These are phyloP conservation scores for Triplophysa dalaica DNA, from an alignment of 2,113 vertebrate species.

Conservation along the genomic window DNA sequence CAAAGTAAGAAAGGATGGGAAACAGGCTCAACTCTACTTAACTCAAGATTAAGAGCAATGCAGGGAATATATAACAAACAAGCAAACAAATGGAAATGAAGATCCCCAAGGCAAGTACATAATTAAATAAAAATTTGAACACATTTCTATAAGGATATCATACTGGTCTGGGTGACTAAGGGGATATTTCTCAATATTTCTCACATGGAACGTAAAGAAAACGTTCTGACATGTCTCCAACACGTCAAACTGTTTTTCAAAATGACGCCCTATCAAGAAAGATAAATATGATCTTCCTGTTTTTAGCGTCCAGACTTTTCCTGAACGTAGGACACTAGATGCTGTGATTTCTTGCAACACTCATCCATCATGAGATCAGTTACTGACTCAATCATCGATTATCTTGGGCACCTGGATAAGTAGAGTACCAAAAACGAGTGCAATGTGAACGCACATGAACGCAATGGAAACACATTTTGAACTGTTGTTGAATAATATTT, in stretches of 20 bases:
- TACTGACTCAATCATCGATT: slow-evolving; percentile 42
- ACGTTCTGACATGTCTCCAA: slow-evolving; percentile 48
- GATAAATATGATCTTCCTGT: slow-evolving; percentile 46
- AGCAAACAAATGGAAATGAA: background rate
- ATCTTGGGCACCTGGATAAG: slow-evolving; percentile 48
- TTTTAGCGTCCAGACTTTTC: slow-evolving; percentile 46
- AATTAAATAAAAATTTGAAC: background rate
- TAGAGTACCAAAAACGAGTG: slow-evolving; percentile 38
- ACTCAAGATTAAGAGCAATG: slow-evolving; percentile 6
- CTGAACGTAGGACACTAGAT: slow-evolving; percentile 40
- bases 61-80: background rate
- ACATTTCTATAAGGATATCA: too few species aligned
- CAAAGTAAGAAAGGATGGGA: background rate
- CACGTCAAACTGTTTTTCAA: slow-evolving; percentile 45
- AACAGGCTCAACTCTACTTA: background rate
- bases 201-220: slow-evolving; percentile 35
- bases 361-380: slow-evolving; percentile 56
- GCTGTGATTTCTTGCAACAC: slow-evolving; percentile 38
- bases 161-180: background rate
- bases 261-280: slow-evolving; percentile 36
- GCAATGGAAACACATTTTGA: slow-evolving; percentile 44
- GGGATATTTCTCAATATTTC: background rate
- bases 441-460: slow-evolving; percentile 2
- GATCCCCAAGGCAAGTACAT: background rate
- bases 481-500: slow-evolving; percentile 42